A percentile compares a stretch with the other conserved stretches of the same genome.
phyloP scores from a whole-genome alignment of 1,140 invertebrate species.

The Ips nitidus region DNA sequence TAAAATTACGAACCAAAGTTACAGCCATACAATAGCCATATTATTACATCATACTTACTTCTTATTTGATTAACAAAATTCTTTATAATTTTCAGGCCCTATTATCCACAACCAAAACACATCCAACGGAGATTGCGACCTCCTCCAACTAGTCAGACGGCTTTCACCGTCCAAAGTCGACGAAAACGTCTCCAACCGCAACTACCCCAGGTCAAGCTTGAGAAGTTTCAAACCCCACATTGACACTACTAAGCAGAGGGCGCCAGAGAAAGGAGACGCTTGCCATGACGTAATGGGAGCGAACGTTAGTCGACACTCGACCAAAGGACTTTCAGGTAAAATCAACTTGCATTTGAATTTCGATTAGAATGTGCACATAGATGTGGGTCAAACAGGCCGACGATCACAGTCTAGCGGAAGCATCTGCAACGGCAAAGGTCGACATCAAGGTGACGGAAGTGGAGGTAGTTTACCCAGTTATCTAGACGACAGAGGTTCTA shows the following conservation, averaged over 20 bases:
- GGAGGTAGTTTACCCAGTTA: slow-evolving; percentile 72
- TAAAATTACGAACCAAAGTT: too few relatives aligned
- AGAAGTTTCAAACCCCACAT: neutral
- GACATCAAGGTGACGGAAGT: slow-evolving; percentile 53
- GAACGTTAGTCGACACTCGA: slow-evolving; percentile 70
- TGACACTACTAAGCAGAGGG: neutral
- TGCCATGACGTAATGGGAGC: slow-evolving; percentile 62
- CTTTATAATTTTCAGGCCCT: slow-evolving; percentile 1
- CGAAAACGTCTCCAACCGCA: slow-evolving; percentile 7
- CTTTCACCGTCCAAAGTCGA: slow-evolving; percentile 28
- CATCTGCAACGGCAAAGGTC: slow-evolving; percentile 54
- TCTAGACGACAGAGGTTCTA: slow-evolving; percentile 63
- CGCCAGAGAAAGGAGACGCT: slow-evolving; percentile 1
- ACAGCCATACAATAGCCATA: too few relatives aligned
- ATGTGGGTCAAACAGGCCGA: slow-evolving; percentile 54
- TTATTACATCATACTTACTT: too few relatives aligned
- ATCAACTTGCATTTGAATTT: neutral
- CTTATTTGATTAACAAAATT: too few relatives aligned
- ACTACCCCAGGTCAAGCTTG: neutral
- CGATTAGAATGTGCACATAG: too few relatives aligned
- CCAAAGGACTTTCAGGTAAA: slow-evolving; percentile 64
- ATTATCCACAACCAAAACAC: slow-evolving; percentile 6
- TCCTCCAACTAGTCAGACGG: slow-evolving; percentile 40
- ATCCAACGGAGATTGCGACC: slow-evolving; percentile 22
- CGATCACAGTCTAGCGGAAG: slow-evolving; percentile 69